Conservation (phyloP, 2,113 vertebrate species). For the Microcebus lehilahytsara region DNA sequence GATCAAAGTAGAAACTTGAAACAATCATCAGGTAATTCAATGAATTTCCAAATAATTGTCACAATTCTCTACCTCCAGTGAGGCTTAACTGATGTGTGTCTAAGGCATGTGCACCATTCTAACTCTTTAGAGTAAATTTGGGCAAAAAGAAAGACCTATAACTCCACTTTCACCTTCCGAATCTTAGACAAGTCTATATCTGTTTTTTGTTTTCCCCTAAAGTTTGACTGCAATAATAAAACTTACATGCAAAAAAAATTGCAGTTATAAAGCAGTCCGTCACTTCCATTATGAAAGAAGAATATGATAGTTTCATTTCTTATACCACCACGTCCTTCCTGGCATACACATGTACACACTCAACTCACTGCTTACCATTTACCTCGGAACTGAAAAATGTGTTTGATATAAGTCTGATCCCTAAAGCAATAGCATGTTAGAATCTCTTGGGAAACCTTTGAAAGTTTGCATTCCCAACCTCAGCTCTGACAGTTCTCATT, state of each 20-base stretch:
- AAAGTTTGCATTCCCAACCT: not conserved
- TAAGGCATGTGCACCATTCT: not conserved
- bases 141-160: not conserved
- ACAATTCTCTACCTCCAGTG: not conserved
- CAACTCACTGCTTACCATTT: not conserved
- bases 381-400: not conserved
- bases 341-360: accelerated
- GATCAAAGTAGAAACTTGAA: not conserved
- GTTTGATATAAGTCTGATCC: not conserved
- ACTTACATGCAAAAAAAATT: not conserved
- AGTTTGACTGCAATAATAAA: not conserved
- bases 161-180: not conserved
- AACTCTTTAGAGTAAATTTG: not conserved
- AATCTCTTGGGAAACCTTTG: not conserved
- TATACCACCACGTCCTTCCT: accelerated
- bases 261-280: not conserved
- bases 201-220: not conserved
- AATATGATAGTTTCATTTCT: not conserved
- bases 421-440: not conserved
- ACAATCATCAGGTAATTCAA: not conserved
- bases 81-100: not conserved
- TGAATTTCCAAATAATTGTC: not conserved
- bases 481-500: not conserved
- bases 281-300: not conserved
- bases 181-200: not conserved